These are phyloP conservation scores for Caiman crocodilus DNA, from an alignment of 2,797 vertebrate species.

Conservation along the genomic window DNA sequence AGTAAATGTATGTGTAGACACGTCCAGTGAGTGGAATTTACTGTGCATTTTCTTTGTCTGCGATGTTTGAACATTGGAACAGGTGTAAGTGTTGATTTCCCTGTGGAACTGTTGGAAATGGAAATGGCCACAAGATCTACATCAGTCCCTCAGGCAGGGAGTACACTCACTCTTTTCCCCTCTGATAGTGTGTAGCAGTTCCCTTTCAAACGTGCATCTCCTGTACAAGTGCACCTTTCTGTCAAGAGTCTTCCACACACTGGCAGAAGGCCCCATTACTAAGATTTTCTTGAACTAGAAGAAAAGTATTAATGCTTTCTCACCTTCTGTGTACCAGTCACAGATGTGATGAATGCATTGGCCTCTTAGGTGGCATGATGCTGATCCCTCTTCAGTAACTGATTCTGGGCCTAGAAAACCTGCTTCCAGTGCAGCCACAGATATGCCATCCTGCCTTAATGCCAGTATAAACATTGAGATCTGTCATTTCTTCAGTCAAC, in stretches of 20 bases:
- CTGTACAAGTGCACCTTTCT: neutral
- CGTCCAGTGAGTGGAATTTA: too few relatives aligned
- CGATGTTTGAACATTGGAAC: neutral
- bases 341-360: neutral
- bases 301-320: neutral
- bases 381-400: neutral
- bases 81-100: neutral
- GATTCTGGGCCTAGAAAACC: neutral
- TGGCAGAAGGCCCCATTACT: neutral
- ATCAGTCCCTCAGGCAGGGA: neutral
- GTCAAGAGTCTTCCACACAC: neutral
- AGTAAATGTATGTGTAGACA: too few relatives aligned
- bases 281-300: neutral
- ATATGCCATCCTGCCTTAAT: neutral
- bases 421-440: neutral
- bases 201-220: neutral
- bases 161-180: neutral
- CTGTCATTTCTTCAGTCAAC: neutral
- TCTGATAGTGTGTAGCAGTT: fast-evolving
- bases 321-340: neutral
- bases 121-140: neutral
- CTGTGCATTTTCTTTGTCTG: neutral
- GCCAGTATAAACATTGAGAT: neutral
- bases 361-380: neutral
- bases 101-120: neutral